These are phyloP conservation scores for Plutomurus gul DNA, from an alignment of 1,140 invertebrate genomes.

Conservation along the genomic window DNA sequence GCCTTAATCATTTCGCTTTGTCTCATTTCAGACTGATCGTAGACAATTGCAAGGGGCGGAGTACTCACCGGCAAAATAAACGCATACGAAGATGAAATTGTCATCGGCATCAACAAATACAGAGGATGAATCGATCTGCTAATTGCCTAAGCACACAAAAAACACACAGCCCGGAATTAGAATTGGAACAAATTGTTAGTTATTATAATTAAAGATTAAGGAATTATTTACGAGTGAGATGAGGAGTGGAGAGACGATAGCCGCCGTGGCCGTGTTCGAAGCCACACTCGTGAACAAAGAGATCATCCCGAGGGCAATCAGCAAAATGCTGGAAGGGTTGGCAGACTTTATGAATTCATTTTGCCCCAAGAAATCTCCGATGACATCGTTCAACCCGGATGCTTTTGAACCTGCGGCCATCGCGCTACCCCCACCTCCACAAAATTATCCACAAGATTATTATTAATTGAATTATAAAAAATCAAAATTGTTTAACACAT, in stretches of 20 bases:
- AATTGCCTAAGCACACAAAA: constrained; percentile 59
- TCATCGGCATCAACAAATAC: constrained; percentile 82
- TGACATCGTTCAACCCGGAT: constrained; percentile 74
- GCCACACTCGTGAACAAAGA: constrained; percentile 77
- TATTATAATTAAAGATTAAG: neutral
- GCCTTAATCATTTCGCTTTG: constrained; percentile 13
- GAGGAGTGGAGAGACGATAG: constrained; percentile 43
- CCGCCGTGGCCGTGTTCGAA: constrained; percentile 65
- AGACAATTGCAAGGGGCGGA: constrained; percentile 69
- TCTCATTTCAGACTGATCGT: constrained; percentile 52
- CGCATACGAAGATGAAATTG: constrained; percentile 65
- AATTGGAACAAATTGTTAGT: neutral
- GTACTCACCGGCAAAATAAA: constrained; percentile 63
- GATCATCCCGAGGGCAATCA: constrained; percentile 59
- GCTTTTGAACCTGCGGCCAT: constrained; percentile 78
- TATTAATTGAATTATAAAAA: neutral
- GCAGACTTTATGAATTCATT: constrained; percentile 56
- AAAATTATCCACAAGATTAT: neutral
- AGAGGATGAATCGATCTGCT: constrained; percentile 75
- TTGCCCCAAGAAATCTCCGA: constrained; percentile 65
- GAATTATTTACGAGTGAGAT: constrained; percentile 36
- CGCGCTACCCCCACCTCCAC: constrained; percentile 80
- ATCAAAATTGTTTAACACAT: neutral
- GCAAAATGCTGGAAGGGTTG: constrained; percentile 54
- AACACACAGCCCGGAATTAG: neutral